Evolutionary conservation across 1,140 invertebrate genomes (phyloP).

Genomic region (Trissolcus basalis): DNA sequence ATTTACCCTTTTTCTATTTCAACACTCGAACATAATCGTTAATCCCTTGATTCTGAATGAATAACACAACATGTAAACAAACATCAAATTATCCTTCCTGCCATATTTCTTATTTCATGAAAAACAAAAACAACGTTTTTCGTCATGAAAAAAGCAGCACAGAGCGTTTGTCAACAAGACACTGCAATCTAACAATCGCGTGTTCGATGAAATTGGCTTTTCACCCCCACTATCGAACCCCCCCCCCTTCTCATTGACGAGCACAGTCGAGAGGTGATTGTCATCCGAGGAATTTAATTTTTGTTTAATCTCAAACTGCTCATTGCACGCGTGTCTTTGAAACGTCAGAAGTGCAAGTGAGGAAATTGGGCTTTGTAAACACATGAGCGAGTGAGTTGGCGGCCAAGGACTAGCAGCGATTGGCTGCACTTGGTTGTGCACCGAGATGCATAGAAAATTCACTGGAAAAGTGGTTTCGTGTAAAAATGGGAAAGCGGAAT

Average conservation of each 20-base stretch:
- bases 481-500: conserved; percentile 34
- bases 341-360: conserved; percentile 8
- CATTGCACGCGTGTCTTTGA: conserved; percentile 23
- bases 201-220: conserved; percentile 25
- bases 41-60: no score
- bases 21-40: no score
- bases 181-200: conserved; percentile 1
- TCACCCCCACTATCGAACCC: conserved; percentile 10
- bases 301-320: conserved; percentile 33
- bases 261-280: conserved; percentile 19
- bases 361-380: background rate
- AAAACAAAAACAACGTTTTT: background rate
- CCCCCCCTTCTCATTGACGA: conserved; percentile 1
- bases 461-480: conserved; percentile 19
- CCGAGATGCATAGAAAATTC: conserved; percentile 3
- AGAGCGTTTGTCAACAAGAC: background rate
- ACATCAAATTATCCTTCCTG: no score
- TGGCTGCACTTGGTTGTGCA: background rate
- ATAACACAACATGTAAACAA: background rate
- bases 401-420: background rate
- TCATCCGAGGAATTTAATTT: conserved; percentile 46
- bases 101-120: no score
- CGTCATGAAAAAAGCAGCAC: background rate
- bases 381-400: background rate
- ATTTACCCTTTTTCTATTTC: background rate